These are phyloP conservation scores for Columba janthina DNA, from an alignment of 2,113 vertebrate genomes.

Conservation along the genomic window DNA sequence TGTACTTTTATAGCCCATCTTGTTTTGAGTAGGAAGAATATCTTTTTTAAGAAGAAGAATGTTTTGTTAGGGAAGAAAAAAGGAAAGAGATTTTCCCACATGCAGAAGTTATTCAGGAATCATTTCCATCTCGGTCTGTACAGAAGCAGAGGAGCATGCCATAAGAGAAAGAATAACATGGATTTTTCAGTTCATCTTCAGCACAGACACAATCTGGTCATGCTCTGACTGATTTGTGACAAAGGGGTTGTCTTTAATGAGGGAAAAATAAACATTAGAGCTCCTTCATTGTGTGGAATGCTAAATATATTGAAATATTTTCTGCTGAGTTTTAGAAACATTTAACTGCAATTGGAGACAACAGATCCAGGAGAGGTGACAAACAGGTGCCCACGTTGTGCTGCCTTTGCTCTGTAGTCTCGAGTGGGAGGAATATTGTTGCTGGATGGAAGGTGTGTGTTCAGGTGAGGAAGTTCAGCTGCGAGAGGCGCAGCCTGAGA, in stretches of 20 bases:
- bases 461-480: background rate
- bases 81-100: slow-evolving; percentile 37
- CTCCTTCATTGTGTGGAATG: background rate
- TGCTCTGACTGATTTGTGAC: background rate
- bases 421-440: slow-evolving; percentile 9
- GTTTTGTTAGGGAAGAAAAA: background rate
- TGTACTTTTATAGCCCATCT: slow-evolving; percentile 34
- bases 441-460: background rate
- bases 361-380: background rate
- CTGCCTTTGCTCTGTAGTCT: background rate
- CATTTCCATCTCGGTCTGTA: background rate
- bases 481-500: background rate
- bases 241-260: background rate
- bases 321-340: background rate
- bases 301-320: background rate
- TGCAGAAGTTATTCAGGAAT: background rate
- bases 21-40: slow-evolving; percentile 58
- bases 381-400: background rate
- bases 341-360: background rate
- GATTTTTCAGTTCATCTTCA: background rate
- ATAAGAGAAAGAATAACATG: background rate
- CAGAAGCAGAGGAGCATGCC: background rate
- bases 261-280: background rate
- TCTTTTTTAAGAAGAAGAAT: slow-evolving; percentile 47
- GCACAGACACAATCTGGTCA: background rate